A percentile compares a stretch with the other conserved stretches of the same genome.
Evolutionary conservation across 2,797 vertebrate genomes (phyloP).

Genomic region (Falco berigora): DNA sequence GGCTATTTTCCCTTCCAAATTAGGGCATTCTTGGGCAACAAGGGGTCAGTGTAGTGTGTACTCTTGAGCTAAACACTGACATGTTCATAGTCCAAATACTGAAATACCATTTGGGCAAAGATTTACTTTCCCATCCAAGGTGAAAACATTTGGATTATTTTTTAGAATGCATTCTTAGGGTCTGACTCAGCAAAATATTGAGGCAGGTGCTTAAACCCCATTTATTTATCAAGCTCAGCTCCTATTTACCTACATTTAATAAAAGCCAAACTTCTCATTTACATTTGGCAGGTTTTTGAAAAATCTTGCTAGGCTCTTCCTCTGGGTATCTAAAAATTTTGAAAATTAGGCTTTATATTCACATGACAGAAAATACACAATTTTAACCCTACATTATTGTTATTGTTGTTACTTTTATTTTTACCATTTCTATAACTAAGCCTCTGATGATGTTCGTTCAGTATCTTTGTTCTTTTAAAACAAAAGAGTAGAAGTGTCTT

Average conservation of each 20-base stretch:
- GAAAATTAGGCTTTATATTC: neutral
- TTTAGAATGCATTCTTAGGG: constrained; percentile 13
- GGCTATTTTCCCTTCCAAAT: constrained; percentile 10
- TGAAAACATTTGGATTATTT: constrained; percentile 26
- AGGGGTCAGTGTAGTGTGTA: neutral
- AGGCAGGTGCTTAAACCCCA: constrained; percentile 2
- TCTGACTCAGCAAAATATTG: neutral
- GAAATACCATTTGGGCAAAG: constrained; percentile 35
- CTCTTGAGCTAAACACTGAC: neutral
- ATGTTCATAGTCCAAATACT: constrained; percentile 1
- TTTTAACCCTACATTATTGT: neutral
- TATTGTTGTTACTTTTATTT: neutral
- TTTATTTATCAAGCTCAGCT: neutral
- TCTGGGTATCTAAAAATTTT: neutral
- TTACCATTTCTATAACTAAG: neutral
- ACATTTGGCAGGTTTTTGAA: neutral
- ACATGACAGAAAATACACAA: neutral
- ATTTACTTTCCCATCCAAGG: constrained; percentile 17
- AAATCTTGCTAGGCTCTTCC: neutral
- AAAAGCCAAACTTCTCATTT: neutral
- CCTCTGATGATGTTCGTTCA: neutral
- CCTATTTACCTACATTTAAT: neutral
- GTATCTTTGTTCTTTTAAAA: neutral
- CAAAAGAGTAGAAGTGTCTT: neutral
- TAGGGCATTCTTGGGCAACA: constrained; percentile 5